Base-by-base conservation (phyloP, 1,140 invertebrate genomes). In the Uloborus diversus region DNA sequence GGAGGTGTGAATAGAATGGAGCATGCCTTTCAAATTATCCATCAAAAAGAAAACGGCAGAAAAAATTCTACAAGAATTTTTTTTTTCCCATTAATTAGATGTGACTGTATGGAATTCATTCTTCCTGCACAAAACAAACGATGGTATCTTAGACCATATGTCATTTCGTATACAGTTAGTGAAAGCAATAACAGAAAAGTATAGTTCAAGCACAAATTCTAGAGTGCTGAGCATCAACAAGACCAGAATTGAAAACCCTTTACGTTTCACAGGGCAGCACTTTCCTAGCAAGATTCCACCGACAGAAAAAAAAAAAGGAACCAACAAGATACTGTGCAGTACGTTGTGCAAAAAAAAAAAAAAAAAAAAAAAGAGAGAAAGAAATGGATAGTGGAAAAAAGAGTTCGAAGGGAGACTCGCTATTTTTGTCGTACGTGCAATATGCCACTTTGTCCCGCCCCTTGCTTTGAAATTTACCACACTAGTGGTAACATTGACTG, bases 401-500 rank as follows among this genome's bases (percentile, higher is more conserved):
- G 57, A 75, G 81, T 42, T 7, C 14, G 59, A 37, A 47, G 47
- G 62, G 68, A 76, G 57, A 73, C 49, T 71, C 27, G 61, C 37
- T 82, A 66, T 33, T 59, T 49, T 20, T 82, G 79, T 56, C 28
- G 53, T 47, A 14, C 59, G 30, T 83, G 66, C 42, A 33, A 79
- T 49, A 73, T 82, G 42, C 47, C 37, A 30, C 76, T 83, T 35
- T 83, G 82, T 49, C 27, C 73, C 53, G 62, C 47, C 20, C n/a
- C n/a, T n/a, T 82, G 79, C 53, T 83, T 83, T 73, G 20, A 76
- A 78, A 62, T 62, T 51, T 82, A 82, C 25, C 80, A 82, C 35
- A 81, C 59, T 13, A 65, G 57, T 61, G 66, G 75, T 59, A n/a
- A 37, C 42, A 17, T n/a, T n/a, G n/a, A n/a, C n/a, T n/a, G n/a